A percentile compares a stretch with the other conserved stretches of the same genome.
phyloP scores from a whole-genome alignment of 2,888 invertebrate species.

The Tineola bisselliella region DNA sequence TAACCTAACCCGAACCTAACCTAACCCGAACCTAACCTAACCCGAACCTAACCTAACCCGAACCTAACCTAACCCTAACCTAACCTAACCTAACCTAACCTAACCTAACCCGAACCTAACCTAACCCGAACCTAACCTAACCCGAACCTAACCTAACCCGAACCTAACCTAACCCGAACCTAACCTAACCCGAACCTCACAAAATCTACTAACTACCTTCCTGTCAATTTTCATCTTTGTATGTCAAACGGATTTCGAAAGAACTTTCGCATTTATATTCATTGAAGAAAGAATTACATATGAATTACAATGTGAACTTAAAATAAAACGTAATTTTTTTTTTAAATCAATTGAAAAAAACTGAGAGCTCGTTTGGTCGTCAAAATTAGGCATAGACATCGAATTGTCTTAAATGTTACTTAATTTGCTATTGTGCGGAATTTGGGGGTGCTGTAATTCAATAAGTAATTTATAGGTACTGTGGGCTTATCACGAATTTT shows the following conservation, averaged over 20 bases:
- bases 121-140: constrained; percentile 19
- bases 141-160: constrained; percentile 18
- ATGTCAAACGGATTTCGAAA: too few species aligned
- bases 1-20: constrained; percentile 19
- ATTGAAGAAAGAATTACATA: too few species aligned
- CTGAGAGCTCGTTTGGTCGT: constrained; percentile 11
- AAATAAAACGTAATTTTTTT: too few species aligned
- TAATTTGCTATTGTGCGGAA: too few species aligned
- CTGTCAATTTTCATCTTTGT: too few species aligned
- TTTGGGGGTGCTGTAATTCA: too few species aligned
- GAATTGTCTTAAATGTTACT: too few species aligned
- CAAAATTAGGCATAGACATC: too few species aligned
- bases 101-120: constrained; percentile 17
- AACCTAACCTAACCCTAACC: constrained; percentile 18
- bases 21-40: constrained; percentile 19
- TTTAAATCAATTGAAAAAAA: constrained; percentile 18
- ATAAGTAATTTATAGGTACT: too few species aligned
- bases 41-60: constrained; percentile 19
- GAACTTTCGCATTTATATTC: constrained; percentile 18
- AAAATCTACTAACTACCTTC: constrained; percentile 17
- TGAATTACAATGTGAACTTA: too few species aligned
- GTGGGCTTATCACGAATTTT: too few species aligned
- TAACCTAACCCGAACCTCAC: constrained; percentile 18
- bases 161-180: constrained; percentile 19
- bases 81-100: constrained; percentile 19